Conservation (phyloP, 1,140 invertebrate genomes). For the Trinorchestia longiramus region DNA sequence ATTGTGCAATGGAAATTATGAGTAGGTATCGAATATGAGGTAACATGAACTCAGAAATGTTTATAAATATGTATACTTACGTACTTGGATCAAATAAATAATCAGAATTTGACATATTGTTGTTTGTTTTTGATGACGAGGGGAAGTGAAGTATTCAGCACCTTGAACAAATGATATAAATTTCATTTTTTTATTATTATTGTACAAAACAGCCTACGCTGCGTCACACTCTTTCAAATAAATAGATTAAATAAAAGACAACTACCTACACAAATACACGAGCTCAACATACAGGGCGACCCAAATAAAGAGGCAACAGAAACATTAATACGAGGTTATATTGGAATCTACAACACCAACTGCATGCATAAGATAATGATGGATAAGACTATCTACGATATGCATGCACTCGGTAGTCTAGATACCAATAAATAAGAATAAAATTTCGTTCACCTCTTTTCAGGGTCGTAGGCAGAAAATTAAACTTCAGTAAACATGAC, state of each 20-base stretch:
- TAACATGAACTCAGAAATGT: background rate
- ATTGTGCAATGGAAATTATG: background rate
- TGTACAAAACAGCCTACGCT: slow-evolving; percentile 40
- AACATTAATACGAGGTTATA: too few species aligned
- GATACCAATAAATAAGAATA: too few species aligned
- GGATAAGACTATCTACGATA: too few species aligned
- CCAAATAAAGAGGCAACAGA: too few species aligned
- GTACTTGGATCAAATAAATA: background rate
- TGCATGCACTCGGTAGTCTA: too few species aligned
- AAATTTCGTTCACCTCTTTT: too few species aligned
- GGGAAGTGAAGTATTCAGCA: background rate
- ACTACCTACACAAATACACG: background rate
- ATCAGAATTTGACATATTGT: background rate
- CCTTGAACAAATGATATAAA: background rate
- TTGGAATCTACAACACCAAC: too few species aligned
- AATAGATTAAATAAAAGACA: slow-evolving; percentile 33
- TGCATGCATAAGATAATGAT: too few species aligned
- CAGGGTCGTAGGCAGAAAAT: background rate
- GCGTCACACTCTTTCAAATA: slow-evolving; percentile 22
- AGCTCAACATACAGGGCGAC: background rate
- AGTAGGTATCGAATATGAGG: background rate
- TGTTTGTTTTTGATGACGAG: background rate
- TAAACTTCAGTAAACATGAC: background rate
- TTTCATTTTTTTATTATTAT: background rate
- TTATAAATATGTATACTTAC: background rate